Evolutionary conservation across 2,113 vertebrate genomes (phyloP).

Genomic region (Lamprotornis superbus): DNA sequence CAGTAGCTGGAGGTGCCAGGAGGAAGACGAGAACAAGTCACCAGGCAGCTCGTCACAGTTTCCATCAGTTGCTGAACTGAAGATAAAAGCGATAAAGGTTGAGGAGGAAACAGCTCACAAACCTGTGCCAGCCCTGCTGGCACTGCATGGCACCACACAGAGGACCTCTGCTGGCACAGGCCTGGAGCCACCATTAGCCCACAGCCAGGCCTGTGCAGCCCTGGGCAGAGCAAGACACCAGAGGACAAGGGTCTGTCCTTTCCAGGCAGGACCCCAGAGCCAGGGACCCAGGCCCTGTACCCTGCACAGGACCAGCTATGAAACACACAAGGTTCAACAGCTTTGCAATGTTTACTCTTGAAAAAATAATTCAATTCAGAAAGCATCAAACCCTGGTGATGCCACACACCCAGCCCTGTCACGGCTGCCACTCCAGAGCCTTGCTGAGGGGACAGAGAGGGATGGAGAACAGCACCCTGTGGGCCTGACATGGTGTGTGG

Average conservation of each 20-base stretch:
- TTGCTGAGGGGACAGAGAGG: background rate
- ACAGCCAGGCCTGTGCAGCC: rapidly evolving
- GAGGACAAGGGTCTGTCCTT: background rate
- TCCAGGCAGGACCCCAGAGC: background rate
- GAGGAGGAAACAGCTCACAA: background rate
- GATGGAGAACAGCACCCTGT: background rate
- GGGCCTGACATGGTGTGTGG: rapidly evolving
- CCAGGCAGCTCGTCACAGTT: background rate
- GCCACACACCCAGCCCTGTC: background rate
- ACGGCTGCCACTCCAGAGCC: rapidly evolving
- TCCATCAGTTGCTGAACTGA: background rate
- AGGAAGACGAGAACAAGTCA: rapidly evolving
- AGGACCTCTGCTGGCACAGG: conserved; percentile 37
- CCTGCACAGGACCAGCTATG: rapidly evolving
- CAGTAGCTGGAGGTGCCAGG: background rate
- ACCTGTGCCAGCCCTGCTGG: background rate
- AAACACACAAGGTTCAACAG: background rate
- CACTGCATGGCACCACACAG: background rate
- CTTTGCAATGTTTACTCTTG: conserved; percentile 59
- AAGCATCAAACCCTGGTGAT: background rate
- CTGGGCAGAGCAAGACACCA: background rate
- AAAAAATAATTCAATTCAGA: conserved; percentile 54
- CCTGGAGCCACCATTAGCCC: background rate
- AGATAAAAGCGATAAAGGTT: background rate
- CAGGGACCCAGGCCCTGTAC: background rate